Conservation (phyloP, 1,140 invertebrate genomes). For the Eueides isabella region DNA sequence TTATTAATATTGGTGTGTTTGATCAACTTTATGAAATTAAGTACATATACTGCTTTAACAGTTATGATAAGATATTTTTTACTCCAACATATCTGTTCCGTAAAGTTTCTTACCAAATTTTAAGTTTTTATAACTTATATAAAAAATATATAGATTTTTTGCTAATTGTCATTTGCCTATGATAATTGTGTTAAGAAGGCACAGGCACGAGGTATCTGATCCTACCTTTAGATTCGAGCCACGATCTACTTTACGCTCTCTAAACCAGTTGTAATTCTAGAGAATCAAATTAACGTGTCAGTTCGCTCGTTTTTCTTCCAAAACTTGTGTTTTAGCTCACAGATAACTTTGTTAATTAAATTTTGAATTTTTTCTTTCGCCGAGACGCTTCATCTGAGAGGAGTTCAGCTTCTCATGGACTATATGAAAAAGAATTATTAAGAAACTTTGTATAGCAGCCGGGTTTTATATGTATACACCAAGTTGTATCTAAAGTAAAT, state of each 20-base stretch:
- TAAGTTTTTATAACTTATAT: background rate
- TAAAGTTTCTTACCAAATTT: too few relatives aligned
- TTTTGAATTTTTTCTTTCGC: slow-evolving; percentile 60
- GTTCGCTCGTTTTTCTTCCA: slow-evolving; percentile 75
- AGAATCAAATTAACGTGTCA: slow-evolving; percentile 78
- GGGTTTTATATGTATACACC: slow-evolving; percentile 17
- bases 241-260: slow-evolving; percentile 66
- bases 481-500: background rate
- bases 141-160: background rate
- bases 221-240: slow-evolving; percentile 57
- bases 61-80: too few relatives aligned
- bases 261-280: slow-evolving; percentile 72
- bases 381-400: slow-evolving; percentile 58
- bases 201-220: slow-evolving; percentile 25
- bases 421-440: slow-evolving; percentile 42
- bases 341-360: slow-evolving; percentile 79
- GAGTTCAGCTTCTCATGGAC: slow-evolving; percentile 59
- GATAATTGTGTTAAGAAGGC: slow-evolving; percentile 11
- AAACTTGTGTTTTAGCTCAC: slow-evolving; percentile 78
- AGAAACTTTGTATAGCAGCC: slow-evolving; percentile 34
- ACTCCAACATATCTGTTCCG: too few relatives aligned
- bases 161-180: too few relatives aligned
- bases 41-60: too few relatives aligned
- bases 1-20: background rate
- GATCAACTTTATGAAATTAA: background rate